Evolutionary conservation across 2,888 invertebrate genomes (phyloP).

Genomic region (Phaedon cochleariae): DNA sequence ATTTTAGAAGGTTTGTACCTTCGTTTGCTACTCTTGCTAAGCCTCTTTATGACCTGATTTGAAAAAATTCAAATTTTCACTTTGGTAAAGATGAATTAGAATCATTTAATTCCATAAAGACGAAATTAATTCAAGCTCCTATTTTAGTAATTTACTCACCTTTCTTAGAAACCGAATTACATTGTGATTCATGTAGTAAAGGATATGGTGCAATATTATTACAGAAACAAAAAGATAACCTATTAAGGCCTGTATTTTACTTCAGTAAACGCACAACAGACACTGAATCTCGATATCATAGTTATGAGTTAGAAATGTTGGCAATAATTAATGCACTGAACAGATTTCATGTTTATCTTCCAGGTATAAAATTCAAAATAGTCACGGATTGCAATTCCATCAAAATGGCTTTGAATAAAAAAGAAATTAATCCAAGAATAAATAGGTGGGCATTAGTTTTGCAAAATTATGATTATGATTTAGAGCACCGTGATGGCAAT

Average conservation of each 20-base stretch:
- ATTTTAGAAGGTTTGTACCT: conserved; percentile 44
- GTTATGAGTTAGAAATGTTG: conserved; percentile 34
- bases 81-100: conserved; percentile 35
- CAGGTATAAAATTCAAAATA: too few species aligned
- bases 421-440: not conserved
- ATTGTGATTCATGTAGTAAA: conserved; percentile 46
- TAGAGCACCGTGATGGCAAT: conserved; percentile 12
- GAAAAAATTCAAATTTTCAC: conserved; percentile 40
- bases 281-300: conserved; percentile 48
- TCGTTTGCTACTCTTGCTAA: conserved; percentile 38
- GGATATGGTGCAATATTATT: conserved; percentile 48
- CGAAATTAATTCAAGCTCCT: conserved; percentile 29
- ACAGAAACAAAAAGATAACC: conserved; percentile 47
- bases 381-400: conserved; percentile 22
- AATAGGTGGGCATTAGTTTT: conserved; percentile 31
- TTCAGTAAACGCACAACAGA: conserved; percentile 50
- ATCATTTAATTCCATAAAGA: conserved; percentile 41
- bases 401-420: conserved; percentile 22
- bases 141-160: conserved; percentile 42
- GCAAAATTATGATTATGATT: conserved; percentile 16
- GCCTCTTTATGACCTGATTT: conserved; percentile 41
- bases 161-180: conserved; percentile 46
- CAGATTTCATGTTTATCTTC: conserved; percentile 42
- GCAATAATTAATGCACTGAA: conserved; percentile 8
- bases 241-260: conserved; percentile 51